These are phyloP conservation scores for Ptyas mucosa DNA, from an alignment of 2,113 vertebrate genomes.

Conservation along the genomic window DNA sequence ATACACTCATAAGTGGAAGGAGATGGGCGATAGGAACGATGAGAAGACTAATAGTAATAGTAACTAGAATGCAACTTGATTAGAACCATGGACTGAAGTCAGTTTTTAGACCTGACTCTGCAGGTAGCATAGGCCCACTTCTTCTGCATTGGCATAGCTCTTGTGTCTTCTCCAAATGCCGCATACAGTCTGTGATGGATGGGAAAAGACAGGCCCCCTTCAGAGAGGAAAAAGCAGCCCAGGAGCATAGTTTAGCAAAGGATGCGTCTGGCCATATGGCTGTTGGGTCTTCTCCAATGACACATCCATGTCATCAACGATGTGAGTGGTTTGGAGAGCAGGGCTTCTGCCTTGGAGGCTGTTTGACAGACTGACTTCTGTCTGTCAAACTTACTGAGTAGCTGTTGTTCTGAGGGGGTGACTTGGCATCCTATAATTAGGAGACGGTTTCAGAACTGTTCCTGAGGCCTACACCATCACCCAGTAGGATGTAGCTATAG, in stretches of 20 bases:
- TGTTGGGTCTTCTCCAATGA: too few relatives aligned
- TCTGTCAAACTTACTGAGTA: background rate
- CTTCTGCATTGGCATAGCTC: background rate
- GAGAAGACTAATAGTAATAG: too few relatives aligned
- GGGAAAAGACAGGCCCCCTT: too few relatives aligned
- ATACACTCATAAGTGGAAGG: too few relatives aligned
- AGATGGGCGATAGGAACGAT: too few relatives aligned
- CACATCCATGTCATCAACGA: background rate
- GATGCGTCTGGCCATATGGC: background rate
- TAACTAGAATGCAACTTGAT: background rate
- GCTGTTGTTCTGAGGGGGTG: slow-evolving; percentile 63
- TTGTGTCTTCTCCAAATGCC: background rate
- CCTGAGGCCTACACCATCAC: slow-evolving; percentile 58
- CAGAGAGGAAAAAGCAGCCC: background rate
- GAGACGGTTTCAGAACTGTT: slow-evolving; percentile 51
- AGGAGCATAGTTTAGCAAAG: background rate
- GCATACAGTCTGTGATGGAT: background rate
- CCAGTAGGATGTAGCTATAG: slow-evolving; percentile 72
- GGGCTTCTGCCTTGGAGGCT: background rate
- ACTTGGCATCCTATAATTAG: slow-evolving; percentile 69
- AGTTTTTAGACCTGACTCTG: background rate
- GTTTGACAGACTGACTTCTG: background rate
- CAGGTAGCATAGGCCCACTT: background rate
- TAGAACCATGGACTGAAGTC: background rate
- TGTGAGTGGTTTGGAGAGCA: background rate